Base-by-base conservation (phyloP, 2,888 invertebrate genomes). In the Ormyrus pomaceus region DNA sequence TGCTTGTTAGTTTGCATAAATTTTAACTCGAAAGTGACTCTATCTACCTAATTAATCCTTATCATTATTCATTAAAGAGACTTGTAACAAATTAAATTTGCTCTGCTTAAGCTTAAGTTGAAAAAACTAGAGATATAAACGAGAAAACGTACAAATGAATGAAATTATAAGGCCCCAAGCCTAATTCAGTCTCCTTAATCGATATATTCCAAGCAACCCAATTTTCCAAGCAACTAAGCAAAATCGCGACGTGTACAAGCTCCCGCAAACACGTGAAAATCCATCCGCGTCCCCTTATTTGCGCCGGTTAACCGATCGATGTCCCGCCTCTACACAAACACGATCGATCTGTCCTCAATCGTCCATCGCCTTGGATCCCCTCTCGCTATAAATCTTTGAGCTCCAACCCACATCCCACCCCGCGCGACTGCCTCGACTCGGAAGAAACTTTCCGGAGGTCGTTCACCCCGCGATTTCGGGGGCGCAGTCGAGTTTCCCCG, bases 341-440 rank as follows among this genome's bases (percentile, higher is more conserved):
- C 34, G 53, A 75, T 75, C 68, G 75, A 75, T 75, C 68, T 61
- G 75, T 19, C 53, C 68, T 53, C 59, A 68, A 68, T 75, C 59
- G 45, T 0, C 48, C 65, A 19, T 61, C n/a, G 10, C 34, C 50
- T 11, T 5, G 6, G 45, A 45, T 34, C 51, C 5, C 48, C 19
- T 19, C 58, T 6, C 2, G 7, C 58, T 9, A 58, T 65, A 66
- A 65, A 74, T 74, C 58, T 66, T 58, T 13, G n/a, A 74, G 48
- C n/a, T 58, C 8, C 45, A 10, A 19, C 45, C 10, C 11, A 62
- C 46, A 72, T 62, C n/a, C 45, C 13, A 45, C 55, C 55, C n/a
- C 46, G 62, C 46, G 48, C 13, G 9, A 13, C 51, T 75, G 34
- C 11, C 50, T 56, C 50, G 45, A 55, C 19, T 8, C 55, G 13